Evolutionary conservation across 2,113 vertebrate genomes (phyloP).

Genomic region (Lanius ludovicianus): DNA sequence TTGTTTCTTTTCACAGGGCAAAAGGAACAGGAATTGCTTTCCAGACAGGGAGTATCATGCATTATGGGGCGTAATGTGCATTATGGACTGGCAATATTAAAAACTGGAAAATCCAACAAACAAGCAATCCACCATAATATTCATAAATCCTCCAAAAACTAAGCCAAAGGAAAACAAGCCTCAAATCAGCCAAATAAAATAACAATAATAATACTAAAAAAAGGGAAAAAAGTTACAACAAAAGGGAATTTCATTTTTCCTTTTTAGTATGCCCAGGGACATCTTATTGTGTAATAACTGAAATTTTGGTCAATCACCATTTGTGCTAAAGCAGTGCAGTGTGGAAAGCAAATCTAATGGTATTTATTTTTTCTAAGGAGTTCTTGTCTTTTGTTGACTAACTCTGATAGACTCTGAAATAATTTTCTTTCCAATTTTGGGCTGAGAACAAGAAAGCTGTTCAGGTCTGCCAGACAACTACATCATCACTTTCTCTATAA

Average conservation of each 20-base stretch:
- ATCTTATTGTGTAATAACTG: neutral
- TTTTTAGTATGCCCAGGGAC: neutral
- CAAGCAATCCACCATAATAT: accelerated
- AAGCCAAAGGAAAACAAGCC: neutral
- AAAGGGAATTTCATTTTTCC: neutral
- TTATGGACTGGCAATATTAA: neutral
- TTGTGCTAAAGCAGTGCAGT: neutral
- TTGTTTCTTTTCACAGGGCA: neutral
- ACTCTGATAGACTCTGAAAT: neutral
- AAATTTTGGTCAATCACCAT: neutral
- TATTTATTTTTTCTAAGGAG: neutral
- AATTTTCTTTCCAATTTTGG: neutral
- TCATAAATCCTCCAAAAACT: neutral
- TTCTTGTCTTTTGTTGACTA: neutral
- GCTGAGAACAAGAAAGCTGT: neutral
- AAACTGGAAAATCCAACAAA: neutral
- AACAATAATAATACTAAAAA: neutral
- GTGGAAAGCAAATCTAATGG: neutral
- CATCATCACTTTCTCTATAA: neutral
- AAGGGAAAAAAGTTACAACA: neutral
- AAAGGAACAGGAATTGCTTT: neutral
- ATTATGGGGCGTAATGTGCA: accelerated
- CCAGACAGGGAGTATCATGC: neutral
- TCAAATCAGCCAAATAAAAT: neutral
- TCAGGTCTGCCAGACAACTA: neutral